Percentiles rank a stretch among this genome's conserved stretches.
Conservation (phyloP, 2,113 vertebrate species). For the Thamnophis sirtalis region DNA sequence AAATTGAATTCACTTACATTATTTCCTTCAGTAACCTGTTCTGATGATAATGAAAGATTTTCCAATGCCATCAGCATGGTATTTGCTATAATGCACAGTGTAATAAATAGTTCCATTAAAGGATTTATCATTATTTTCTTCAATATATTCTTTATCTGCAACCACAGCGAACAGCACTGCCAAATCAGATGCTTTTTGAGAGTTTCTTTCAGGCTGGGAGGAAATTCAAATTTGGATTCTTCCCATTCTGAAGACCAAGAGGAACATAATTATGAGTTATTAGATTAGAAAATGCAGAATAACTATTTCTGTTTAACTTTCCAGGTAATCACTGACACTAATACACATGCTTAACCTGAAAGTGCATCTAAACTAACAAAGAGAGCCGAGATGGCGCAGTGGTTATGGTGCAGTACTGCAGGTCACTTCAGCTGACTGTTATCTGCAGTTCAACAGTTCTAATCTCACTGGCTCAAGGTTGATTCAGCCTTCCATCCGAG, state of each 20-base stretch:
- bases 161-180: conserved; percentile 83
- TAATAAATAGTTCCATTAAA: conserved; percentile 85
- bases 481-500: too few relatives aligned
- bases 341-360: not conserved
- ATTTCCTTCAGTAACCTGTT: conserved; percentile 77
- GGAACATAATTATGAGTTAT: not conserved
- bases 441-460: too few relatives aligned
- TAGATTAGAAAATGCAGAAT: not conserved
- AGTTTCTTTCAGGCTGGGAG: conserved; percentile 75
- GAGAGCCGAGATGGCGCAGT: too few relatives aligned
- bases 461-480: too few relatives aligned
- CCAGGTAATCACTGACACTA: not conserved
- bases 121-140: conserved; percentile 84
- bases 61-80: conserved; percentile 91
- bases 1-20: conserved; percentile 67
- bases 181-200: conserved; percentile 82
- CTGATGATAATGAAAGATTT: conserved; percentile 63
- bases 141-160: conserved; percentile 76
- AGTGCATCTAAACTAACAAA: not conserved
- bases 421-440: too few relatives aligned
- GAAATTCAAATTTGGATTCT: conserved; percentile 79
- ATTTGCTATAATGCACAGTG: conserved; percentile 89
- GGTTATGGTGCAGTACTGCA: too few relatives aligned
- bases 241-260: conserved; percentile 75
- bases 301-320: not conserved